Conservation (phyloP, 2,797 vertebrate genomes). For the Trachurus trachurus region DNA sequence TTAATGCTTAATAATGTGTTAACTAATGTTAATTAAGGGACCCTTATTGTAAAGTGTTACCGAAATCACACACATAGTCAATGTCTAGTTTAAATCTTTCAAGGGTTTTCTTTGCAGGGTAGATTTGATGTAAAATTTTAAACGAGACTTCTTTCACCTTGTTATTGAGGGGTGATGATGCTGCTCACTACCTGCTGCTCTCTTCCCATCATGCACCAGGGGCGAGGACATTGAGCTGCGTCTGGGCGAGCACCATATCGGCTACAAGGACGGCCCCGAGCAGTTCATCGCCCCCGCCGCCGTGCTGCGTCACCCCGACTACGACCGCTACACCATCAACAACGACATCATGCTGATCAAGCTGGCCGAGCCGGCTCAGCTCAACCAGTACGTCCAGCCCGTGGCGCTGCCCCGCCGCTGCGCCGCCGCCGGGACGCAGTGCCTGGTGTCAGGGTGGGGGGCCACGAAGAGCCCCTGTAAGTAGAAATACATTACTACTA, state of each 20-base stretch:
- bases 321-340: conserved; percentile 64
- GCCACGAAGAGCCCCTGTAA: conserved; percentile 79
- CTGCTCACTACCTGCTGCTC: neutral
- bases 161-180: too few species aligned
- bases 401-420: conserved; percentile 77
- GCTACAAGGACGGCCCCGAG: conserved; percentile 40
- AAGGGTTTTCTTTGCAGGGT: too few species aligned
- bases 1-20: too few species aligned
- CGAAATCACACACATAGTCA: too few species aligned
- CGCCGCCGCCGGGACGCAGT: conserved; percentile 69
- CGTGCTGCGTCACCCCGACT: conserved; percentile 78
- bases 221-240: conserved; percentile 36
- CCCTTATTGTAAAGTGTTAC: too few species aligned
- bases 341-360: conserved; percentile 90
- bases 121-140: too few species aligned
- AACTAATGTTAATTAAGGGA: too few species aligned
- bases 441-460: conserved; percentile 86
- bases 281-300: conserved; percentile 75
- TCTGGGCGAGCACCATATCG: conserved; percentile 39
- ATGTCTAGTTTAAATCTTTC: too few species aligned
- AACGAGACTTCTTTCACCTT: too few species aligned
- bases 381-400: conserved; percentile 73
- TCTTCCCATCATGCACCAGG: neutral
- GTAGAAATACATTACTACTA: too few species aligned
- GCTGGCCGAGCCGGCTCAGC: conserved; percentile 69